phyloP scores from a whole-genome alignment of 2,113 vertebrate species.

The Okapia johnstoni region DNA sequence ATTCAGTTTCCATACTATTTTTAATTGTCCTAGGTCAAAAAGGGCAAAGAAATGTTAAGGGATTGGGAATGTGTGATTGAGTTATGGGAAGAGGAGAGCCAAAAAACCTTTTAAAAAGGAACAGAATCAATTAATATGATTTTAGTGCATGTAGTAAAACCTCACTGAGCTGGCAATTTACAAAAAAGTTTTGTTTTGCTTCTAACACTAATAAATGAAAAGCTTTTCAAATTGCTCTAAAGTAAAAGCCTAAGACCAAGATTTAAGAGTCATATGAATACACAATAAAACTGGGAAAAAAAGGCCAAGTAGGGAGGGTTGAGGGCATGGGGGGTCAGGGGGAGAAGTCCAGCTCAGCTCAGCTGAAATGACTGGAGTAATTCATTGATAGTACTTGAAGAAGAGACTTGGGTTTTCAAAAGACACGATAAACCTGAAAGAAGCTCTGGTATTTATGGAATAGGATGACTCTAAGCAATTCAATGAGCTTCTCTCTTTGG shows the following conservation, averaged over 20 bases:
- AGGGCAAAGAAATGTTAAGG: neutral
- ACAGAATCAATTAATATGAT: neutral
- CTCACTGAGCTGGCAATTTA: neutral
- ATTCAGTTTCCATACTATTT: neutral
- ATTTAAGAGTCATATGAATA: neutral
- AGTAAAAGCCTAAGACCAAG: neutral
- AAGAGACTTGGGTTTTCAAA: constrained; percentile 16
- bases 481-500: neutral
- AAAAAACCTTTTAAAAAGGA: neutral
- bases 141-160: neutral
- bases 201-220: constrained; percentile 1
- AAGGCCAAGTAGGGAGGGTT: neutral
- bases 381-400: neutral
- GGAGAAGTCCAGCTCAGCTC: neutral
- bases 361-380: neutral
- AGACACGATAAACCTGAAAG: neutral
- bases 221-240: neutral
- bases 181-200: neutral
- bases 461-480: neutral
- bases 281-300: neutral
- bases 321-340: no score
- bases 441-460: neutral
- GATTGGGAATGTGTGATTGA: neutral
- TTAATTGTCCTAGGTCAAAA: neutral
- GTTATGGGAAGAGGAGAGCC: neutral